phyloP scores from a whole-genome alignment of 2,113 vertebrate genomes.

The Pedetes capensis region DNA sequence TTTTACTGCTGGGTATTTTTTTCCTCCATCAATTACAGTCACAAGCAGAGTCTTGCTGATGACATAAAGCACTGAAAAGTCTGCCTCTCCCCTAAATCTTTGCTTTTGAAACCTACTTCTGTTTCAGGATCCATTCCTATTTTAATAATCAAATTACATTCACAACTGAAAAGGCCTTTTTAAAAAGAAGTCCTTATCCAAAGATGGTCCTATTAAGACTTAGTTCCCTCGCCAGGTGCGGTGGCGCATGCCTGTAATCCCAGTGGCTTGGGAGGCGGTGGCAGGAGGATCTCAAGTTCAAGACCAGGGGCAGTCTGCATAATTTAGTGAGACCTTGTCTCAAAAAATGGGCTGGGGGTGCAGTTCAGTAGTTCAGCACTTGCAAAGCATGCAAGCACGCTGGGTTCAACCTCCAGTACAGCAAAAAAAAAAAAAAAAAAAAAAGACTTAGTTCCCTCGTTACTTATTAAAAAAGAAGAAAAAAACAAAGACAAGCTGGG shows the following conservation, averaged over 20 bases:
- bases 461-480: slow-evolving; percentile 9
- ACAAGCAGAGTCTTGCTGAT: neutral
- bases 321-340: no score
- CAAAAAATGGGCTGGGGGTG: no score
- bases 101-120: slow-evolving; percentile 50
- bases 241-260: no score
- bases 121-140: slow-evolving; percentile 32
- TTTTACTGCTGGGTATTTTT: neutral
- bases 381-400: neutral
- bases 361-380: neutral
- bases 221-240: no score
- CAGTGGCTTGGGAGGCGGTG: neutral
- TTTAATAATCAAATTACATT: slow-evolving; percentile 57
- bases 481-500: neutral
- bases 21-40: neutral
- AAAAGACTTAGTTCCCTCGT: neutral
- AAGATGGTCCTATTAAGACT: neutral
- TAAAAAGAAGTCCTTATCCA: neutral
- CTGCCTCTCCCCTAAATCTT: neutral
- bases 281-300: neutral
- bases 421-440: no score
- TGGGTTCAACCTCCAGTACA: neutral
- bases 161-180: neutral
- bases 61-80: slow-evolving; percentile 1
- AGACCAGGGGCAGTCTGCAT: no score